These are phyloP conservation scores for Myanophis thanlyinensis DNA, from an alignment of 2,113 vertebrate species.

Conservation along the genomic window DNA sequence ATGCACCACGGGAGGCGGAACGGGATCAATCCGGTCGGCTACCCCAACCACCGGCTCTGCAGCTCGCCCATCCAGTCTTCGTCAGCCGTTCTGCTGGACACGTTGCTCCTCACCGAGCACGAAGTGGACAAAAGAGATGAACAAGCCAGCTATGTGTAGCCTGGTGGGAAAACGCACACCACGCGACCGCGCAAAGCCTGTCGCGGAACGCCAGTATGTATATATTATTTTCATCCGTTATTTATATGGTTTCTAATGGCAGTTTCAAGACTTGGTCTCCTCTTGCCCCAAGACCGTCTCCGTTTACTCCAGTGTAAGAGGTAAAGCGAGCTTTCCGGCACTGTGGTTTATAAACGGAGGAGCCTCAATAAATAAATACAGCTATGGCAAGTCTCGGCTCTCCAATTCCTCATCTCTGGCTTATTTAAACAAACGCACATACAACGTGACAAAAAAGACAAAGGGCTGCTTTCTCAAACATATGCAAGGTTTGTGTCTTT, in stretches of 20 bases:
- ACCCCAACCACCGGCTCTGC: slow-evolving; percentile 82
- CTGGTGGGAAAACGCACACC: neutral
- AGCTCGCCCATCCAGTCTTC: slow-evolving; percentile 75
- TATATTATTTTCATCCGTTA: slow-evolving; percentile 55
- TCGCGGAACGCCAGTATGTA: slow-evolving; percentile 31
- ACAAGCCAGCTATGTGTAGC: slow-evolving; percentile 84
- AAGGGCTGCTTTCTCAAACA: neutral
- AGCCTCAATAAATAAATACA: slow-evolving; percentile 65
- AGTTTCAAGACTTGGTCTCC: slow-evolving; percentile 46
- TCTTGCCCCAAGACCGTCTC: slow-evolving; percentile 14
- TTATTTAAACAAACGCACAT: slow-evolving; percentile 6
- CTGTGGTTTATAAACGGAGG: slow-evolving; percentile 39
- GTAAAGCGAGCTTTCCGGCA: slow-evolving; percentile 38
- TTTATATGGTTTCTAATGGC: slow-evolving; percentile 52
- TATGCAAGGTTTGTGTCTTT: neutral
- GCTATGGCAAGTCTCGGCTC: slow-evolving; percentile 21
- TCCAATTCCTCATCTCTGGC: slow-evolving; percentile 11
- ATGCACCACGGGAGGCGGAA: slow-evolving; percentile 85
- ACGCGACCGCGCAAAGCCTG: neutral
- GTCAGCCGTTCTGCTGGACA: slow-evolving; percentile 78
- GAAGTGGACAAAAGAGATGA: slow-evolving; percentile 82
- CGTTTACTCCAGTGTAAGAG: slow-evolving; percentile 23
- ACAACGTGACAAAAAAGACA: neutral
- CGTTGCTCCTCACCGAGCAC: slow-evolving; percentile 82
- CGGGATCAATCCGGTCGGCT: slow-evolving; percentile 80